Evolutionary conservation across 1,140 invertebrate genomes (phyloP).

Genomic region (Drosophila micromelanica): DNA sequence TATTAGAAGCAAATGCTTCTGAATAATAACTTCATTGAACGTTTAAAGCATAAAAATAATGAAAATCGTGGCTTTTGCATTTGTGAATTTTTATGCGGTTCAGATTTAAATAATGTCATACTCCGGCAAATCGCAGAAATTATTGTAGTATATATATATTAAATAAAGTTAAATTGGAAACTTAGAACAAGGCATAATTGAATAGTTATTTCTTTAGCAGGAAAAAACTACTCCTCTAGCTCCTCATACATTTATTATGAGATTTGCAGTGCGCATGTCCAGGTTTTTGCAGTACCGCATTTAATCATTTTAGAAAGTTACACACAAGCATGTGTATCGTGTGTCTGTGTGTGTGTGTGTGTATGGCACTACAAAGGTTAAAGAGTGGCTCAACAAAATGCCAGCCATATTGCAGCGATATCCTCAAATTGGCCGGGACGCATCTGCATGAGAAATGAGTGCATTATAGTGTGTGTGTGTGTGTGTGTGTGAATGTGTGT

Average conservation of each 20-base stretch:
- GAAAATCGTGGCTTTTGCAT: no score
- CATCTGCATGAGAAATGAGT: conserved; percentile 12
- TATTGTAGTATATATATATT: no score
- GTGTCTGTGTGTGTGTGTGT: background rate
- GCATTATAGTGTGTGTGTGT: background rate
- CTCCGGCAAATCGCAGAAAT: no score
- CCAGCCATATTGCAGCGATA: conserved; percentile 20
- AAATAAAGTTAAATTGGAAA: no score
- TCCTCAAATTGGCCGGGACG: conserved; percentile 9
- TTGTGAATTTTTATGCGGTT: no score
- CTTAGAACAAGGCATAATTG: no score
- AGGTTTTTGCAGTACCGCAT: conserved; percentile 25
- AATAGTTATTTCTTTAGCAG: no score
- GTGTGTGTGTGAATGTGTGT: background rate
- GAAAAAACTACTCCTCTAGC: no score
- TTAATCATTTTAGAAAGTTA: conserved; percentile 16
- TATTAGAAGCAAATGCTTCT: conserved; percentile 4
- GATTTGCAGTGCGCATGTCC: conserved; percentile 59
- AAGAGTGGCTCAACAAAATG: conserved; percentile 34
- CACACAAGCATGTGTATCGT: background rate
- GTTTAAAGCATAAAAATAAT: no score
- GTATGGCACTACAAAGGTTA: background rate
- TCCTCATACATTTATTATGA: conserved; percentile 4
- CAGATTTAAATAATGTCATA: no score
- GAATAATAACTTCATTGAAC: conserved; percentile 30